Base-by-base conservation (phyloP, 2,113 vertebrate species). In the Tachysurus fulvidraco region DNA sequence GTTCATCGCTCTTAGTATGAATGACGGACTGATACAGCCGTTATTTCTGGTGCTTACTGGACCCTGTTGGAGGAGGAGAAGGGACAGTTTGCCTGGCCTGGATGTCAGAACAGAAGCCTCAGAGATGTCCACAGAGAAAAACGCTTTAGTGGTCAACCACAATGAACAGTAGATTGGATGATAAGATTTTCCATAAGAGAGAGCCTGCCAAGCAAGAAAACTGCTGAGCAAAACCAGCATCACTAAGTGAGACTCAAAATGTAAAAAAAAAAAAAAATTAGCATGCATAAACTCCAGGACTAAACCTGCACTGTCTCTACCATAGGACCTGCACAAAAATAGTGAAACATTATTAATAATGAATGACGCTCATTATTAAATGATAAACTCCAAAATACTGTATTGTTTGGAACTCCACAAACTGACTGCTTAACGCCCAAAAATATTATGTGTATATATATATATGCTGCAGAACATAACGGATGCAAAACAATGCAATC, bases 131-230 rank as follows among this genome's bases (percentile, higher is more conserved):
- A 54, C 30, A 82, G 59, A 83, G 57, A 57, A 67, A 64, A 2
- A n/a, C 57, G 23, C 83, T 88, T 88, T 87, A 88, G 83, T 85
- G 73, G 65, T 71, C 54, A 87, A 77, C 87, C 76, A 79, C 71
- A 83, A 46, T 50, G 62, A 83, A 83, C 52, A 82, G 46, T 84
- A 17, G 55, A 69, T 77, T 69, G 50, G 30, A 62, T 85, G 57
- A 89, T 85, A 84, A 65, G 69, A 84, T 65, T 86, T 71, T 88
- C 73, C 46, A 36, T 3, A 71, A 46, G 59, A 86, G 83, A 89
- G 46, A 23, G 64, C 59, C 59, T 67, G 25, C 69, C 44, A 62
- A 82, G 69, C 28, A 19, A 44, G 28, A 52, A 54, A 65, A 83
- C 25, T 67, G 28, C 76, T 44, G 41, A 50, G 76, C 12, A 36